Conservation (phyloP, 2,888 invertebrate genomes). For the Alitta virens region DNA sequence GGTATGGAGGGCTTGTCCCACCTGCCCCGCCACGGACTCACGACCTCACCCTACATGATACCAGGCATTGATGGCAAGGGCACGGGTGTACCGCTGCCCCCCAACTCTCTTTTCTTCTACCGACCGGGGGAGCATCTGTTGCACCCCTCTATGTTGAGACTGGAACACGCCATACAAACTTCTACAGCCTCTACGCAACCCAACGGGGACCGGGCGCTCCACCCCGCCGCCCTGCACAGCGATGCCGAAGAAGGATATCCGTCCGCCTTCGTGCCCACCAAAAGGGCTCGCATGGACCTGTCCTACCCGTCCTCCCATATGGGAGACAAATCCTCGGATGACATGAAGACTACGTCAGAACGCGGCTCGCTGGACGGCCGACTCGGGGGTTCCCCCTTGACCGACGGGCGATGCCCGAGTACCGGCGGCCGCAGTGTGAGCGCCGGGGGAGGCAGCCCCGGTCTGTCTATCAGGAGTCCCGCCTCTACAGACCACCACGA, state of each 20-base stretch:
- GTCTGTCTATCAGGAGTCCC: conserved; percentile 10
- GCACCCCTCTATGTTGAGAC: conserved; percentile 11
- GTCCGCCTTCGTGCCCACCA: conserved; percentile 15
- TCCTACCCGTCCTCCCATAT: not conserved
- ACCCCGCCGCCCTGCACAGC: conserved; percentile 1
- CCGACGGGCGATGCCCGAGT: not conserved
- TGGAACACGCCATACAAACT: conserved; percentile 4
- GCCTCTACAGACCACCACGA: conserved; percentile 4
- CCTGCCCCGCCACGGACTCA: conserved; percentile 14
- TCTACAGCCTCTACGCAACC: not conserved
- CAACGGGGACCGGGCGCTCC: not conserved
- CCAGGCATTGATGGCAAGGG: conserved; percentile 7
- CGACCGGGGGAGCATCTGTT: conserved; percentile 7
- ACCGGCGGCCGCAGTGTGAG: not conserved
- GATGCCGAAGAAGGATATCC: conserved; percentile 8
- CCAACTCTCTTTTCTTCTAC: conserved; percentile 14
- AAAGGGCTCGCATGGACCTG: conserved; percentile 1
- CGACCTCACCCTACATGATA: conserved; percentile 7
- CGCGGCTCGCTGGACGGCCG: not conserved
- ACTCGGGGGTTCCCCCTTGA: not conserved
- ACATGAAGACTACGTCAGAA: not conserved
- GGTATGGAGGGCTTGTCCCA: conserved; percentile 7
- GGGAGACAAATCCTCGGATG: not conserved
- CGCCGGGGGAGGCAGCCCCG: conserved; percentile 3
- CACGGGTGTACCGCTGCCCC: conserved; percentile 5